Base-by-base conservation (phyloP, 2,797 vertebrate species). In the Urosaurus nigricauda region DNA sequence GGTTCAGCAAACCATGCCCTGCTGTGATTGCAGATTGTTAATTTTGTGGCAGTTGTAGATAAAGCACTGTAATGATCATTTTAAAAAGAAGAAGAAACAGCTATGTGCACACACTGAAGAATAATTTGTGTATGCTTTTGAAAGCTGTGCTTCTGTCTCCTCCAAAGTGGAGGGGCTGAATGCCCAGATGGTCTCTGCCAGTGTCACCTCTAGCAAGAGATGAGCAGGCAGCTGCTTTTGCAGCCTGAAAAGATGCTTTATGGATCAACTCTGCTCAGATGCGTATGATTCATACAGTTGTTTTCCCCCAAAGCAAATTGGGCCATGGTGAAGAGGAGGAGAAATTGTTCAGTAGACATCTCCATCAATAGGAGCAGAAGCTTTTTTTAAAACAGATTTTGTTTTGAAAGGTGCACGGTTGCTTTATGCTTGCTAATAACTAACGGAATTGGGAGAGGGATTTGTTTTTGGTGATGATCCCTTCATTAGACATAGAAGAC, bases 141-240 rank as follows among this genome's bases (percentile, higher is more conserved):
- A 65, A 68, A 83, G 40, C 43, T 37, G n/a, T 53, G 47, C n/a
- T 71, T 75, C 85, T 60, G 80, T 94, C 14, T 81, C 90, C 91
- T 91, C 89, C 47, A 81, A 90, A 94, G 86, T 77, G 88, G 93
- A 91, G 92, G 92, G 93, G 92, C 92, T 83, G 92, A 90, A 71
- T 94, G 94, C 93, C 93, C 95, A 95, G 92, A 92, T 95, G 94
- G 91, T 94, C 89, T 89, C 92, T 91, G 87, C 94, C 94, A 95
- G 79, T 92, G 88, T 96, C 90, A 94, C 93, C 95, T 95, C 94
- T 96, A 94, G 95, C 94, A 91, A 88, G 85, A 91, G 92, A 94
- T 90, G 93, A 94, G 85, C 93, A 93, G 95, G 93, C 94, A 95
- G 95, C 94, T 96, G 95, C 93, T 95, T 94, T 94, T 95, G 94